Percentiles rank a stretch among this genome's conserved stretches.
These are phyloP conservation scores for Caenorhabditis macrosperma DNA, from an alignment of 2,888 invertebrate genomes.

Conservation along the genomic window DNA sequence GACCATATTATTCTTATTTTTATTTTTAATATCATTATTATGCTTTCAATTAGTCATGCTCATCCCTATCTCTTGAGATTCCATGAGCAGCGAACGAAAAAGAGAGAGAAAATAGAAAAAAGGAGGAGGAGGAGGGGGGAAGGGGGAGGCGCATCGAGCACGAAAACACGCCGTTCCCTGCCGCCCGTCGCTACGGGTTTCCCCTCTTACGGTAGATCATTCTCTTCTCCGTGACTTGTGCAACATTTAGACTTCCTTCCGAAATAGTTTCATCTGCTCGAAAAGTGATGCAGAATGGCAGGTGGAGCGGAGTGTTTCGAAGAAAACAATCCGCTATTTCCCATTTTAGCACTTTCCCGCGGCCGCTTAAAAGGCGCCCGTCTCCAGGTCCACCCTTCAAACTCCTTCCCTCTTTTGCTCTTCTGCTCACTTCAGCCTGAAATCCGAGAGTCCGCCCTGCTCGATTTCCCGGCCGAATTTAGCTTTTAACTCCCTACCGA, in stretches of 20 bases:
- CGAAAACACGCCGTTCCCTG: slow-evolving; percentile 1
- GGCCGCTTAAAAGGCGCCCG: no score
- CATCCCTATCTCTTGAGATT: not conserved
- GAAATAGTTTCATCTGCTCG: not conserved
- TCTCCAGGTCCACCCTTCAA: not conserved
- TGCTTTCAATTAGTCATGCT: slow-evolving; percentile 9
- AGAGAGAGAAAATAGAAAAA: not conserved
- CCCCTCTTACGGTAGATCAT: not conserved
- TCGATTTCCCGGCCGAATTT: not conserved
- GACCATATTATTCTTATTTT: not conserved
- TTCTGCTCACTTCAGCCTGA: slow-evolving; percentile 1
- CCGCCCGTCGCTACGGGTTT: not conserved
- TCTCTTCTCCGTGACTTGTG: not conserved
- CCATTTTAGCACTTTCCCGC: no score
- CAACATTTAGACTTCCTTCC: not conserved
- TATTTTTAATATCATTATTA: not conserved
- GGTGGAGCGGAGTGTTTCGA: not conserved
- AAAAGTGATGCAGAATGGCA: not conserved
- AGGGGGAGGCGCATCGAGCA: not conserved
- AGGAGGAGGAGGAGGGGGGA: no score
- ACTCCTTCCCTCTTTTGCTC: not conserved
- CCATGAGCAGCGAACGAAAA: not conserved
- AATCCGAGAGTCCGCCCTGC: not conserved
- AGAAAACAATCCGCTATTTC: no score
- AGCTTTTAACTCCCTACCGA: not conserved